Conservation (phyloP, 2,113 vertebrate genomes). For the Anguilla rostrata region DNA sequence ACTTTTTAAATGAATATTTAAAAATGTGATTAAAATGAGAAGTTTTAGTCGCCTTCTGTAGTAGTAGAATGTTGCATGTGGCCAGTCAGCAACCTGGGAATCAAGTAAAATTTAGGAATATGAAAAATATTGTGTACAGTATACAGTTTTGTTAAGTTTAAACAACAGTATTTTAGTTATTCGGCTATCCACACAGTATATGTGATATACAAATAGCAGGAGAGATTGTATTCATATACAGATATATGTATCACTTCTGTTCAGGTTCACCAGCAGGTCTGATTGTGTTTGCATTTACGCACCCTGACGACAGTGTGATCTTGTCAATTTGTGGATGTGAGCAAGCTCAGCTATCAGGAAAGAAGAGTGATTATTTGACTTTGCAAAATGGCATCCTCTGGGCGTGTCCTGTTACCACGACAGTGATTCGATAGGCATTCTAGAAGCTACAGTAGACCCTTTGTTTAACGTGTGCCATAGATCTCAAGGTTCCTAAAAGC, state of each 20-base stretch:
- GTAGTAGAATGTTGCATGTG: neutral
- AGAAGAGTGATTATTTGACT: neutral
- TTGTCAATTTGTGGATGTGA: neutral
- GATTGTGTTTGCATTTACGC: neutral
- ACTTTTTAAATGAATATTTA: too few species aligned
- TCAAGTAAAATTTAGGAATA: neutral
- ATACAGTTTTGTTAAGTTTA: neutral
- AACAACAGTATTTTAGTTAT: neutral
- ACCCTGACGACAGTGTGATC: neutral
- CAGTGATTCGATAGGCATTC: slow-evolving; percentile 71
- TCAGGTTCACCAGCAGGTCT: neutral
- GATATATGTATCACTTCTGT: neutral
- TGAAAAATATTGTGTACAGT: neutral
- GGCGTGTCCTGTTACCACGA: slow-evolving; percentile 67
- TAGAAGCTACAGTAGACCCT: slow-evolving; percentile 55
- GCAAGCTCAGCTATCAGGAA: neutral
- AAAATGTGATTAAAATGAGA: too few species aligned
- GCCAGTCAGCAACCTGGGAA: neutral
- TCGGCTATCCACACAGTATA: neutral
- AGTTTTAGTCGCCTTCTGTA: neutral
- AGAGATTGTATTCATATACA: neutral
- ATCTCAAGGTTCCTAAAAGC: neutral
- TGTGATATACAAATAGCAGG: neutral
- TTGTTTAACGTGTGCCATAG: neutral
- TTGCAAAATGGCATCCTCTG: slow-evolving; percentile 17